Conservation (phyloP, 2,888 invertebrate species). For the Sphecodes monilicornis region DNA sequence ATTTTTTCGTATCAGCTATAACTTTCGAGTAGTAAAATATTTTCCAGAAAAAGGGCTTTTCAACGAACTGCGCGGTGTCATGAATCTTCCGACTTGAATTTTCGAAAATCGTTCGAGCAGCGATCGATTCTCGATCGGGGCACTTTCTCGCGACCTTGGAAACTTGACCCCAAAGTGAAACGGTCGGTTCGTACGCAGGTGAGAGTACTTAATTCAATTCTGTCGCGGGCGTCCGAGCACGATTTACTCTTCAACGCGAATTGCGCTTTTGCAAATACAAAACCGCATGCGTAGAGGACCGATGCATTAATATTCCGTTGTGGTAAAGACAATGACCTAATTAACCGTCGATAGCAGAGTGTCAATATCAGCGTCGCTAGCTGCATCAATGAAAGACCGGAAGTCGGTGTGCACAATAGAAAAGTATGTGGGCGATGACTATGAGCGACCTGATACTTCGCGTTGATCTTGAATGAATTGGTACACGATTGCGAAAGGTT, state of each 20-base stretch:
- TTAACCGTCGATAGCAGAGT: slow-evolving; percentile 64
- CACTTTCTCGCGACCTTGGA: slow-evolving; percentile 69
- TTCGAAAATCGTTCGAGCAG: neutral
- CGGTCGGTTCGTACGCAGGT: slow-evolving; percentile 27
- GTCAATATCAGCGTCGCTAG: slow-evolving; percentile 60
- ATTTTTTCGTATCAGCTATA: no score
- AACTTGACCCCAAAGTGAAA: slow-evolving; percentile 63
- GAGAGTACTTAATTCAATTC: slow-evolving; percentile 51
- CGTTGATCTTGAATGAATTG: neutral
- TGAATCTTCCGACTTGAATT: neutral
- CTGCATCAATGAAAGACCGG: slow-evolving; percentile 24
- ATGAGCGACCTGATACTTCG: neutral
- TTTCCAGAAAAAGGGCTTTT: no score
- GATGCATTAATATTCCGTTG: slow-evolving; percentile 63
- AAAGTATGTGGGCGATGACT: slow-evolving; percentile 27
- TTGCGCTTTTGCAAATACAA: slow-evolving; percentile 3
- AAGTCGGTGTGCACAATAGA: slow-evolving; percentile 33
- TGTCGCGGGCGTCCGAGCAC: neutral
- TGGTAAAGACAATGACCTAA: slow-evolving; percentile 72
- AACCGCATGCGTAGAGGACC: slow-evolving; percentile 18
- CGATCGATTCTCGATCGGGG: neutral
- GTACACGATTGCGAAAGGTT: neutral
- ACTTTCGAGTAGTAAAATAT: no score
- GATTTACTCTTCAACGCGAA: slow-evolving; percentile 35
- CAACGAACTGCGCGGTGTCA: no score